These are phyloP conservation scores for Chelmon rostratus DNA, from an alignment of 2,797 vertebrate genomes.

Conservation along the genomic window DNA sequence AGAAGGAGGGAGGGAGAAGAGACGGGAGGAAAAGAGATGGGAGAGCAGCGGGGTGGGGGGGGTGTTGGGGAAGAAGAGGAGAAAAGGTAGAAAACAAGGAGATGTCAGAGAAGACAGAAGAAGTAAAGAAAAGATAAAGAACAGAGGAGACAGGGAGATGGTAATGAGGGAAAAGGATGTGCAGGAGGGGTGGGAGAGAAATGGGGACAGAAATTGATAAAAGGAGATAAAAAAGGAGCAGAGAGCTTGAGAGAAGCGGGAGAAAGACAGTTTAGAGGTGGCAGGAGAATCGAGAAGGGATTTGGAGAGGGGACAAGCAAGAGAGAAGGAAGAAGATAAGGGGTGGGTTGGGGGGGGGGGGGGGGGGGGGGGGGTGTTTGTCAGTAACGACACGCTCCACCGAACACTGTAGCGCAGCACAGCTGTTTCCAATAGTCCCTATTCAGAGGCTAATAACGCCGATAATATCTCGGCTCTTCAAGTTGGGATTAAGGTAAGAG, in stretches of 20 bases:
- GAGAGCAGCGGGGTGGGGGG: conserved; percentile 8
- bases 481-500: conserved; percentile 74
- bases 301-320: conserved; percentile 59
- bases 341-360: conserved; percentile 1
- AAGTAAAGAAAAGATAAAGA: conserved; percentile 12
- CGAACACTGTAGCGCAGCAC: conserved; percentile 57
- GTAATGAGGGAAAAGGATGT: conserved; percentile 37
- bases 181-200: neutral
- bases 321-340: conserved; percentile 51
- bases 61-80: neutral
- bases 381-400: conserved; percentile 63
- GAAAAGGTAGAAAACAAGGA: conserved; percentile 8
- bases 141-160: conserved; percentile 33
- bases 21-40: neutral
- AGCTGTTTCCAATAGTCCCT: conserved; percentile 64
- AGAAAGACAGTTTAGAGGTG: conserved; percentile 43
- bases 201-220: conserved; percentile 28
- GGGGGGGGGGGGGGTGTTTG: conserved; percentile 37
- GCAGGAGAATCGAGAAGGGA: conserved; percentile 53
- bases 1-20: conserved; percentile 2
- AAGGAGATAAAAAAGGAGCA: conserved; percentile 41
- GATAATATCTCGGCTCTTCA: conserved; percentile 73
- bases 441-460: conserved; percentile 73
- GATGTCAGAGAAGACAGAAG: neutral
- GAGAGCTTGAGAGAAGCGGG: conserved; percentile 34